Base-by-base conservation (phyloP, 2,797 vertebrate species). In the Zenarchopterus dispar region DNA sequence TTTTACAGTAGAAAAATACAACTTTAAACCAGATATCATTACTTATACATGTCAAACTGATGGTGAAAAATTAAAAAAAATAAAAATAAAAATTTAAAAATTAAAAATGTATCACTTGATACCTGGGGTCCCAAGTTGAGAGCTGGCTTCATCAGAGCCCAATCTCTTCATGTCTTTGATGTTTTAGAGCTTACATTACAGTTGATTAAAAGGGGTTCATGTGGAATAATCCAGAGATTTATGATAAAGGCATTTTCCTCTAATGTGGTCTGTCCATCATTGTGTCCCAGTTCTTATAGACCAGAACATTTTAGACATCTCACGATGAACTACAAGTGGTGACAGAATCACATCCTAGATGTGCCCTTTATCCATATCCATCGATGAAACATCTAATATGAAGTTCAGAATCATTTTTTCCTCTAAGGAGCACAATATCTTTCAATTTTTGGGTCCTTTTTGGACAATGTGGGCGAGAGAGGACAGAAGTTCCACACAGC, bases 231-330 rank as follows among this genome's bases (percentile, higher is more conserved):
- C 57, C 70, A 49, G 48, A 41, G 43, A 92, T 55, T 94, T 95
- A 39, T 39, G 36, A 16, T 5, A 39, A 15, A 36, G 13, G 2
- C 2, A 11, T 36, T 33, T 36, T 11, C 9, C 11, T 10, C 8
- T 36, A 10, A 10, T 15, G 11, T 39, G 36, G 13, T 39, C 36
- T 39, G 36, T 39, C 13, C 13, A 13, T 39, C 36, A 4, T 92
- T 28, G 80, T 95, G 83, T 96, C 96, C 84, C 90, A 94, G 68
- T 95, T 94, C 33, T 36, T 36, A 13, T 4, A 36, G 33, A 95
- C 91, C 93, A 96, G 84, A 94, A 93, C 68, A 95, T 95, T 84
- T 19, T 31, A 75, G 59, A 17, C 21, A 51, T 58, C 57, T 56
- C 18, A 33, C 62, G 47, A 28, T 53, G 54, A 42, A 18, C 49